Evolutionary conservation across 2,888 invertebrate species (phyloP).

Genomic region (Eumacrocentrus americanus): DNA sequence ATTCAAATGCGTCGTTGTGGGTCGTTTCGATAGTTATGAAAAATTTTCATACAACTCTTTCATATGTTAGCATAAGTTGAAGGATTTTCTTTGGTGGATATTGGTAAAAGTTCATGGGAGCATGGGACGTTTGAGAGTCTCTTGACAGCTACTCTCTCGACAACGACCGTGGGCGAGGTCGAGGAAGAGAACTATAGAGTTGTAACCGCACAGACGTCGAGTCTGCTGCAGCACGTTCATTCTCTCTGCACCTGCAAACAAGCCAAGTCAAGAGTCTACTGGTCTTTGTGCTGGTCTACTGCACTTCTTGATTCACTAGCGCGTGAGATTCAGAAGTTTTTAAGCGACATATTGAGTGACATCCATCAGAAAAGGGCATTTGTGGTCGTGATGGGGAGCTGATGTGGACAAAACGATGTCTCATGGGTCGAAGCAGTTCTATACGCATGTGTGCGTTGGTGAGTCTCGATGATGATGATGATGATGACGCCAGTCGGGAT

Average conservation of each 20-base stretch:
- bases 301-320: not conserved
- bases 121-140: too few species aligned
- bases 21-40: not conserved
- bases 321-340: not conserved
- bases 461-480: conserved; percentile 1
- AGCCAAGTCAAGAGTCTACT: not conserved
- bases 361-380: not conserved
- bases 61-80: too few species aligned
- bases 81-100: too few species aligned
- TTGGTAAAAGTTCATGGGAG: too few species aligned
- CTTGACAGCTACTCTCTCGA: conserved; percentile 7
- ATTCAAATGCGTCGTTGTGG: not conserved
- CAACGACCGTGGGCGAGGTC: conserved; percentile 12
- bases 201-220: conserved; percentile 11
- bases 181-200: conserved; percentile 6
- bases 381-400: conserved; percentile 3
- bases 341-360: not conserved
- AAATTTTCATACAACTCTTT: not conserved
- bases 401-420: not conserved
- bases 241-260: not conserved
- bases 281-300: conserved; percentile 1
- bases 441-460: not conserved
- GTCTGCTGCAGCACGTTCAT: not conserved
- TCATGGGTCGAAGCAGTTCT: not conserved
- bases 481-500: conserved; percentile 39